Evolutionary conservation across 1,140 invertebrate genomes (phyloP).

Genomic region (Schlechtendalia chinensis): DNA sequence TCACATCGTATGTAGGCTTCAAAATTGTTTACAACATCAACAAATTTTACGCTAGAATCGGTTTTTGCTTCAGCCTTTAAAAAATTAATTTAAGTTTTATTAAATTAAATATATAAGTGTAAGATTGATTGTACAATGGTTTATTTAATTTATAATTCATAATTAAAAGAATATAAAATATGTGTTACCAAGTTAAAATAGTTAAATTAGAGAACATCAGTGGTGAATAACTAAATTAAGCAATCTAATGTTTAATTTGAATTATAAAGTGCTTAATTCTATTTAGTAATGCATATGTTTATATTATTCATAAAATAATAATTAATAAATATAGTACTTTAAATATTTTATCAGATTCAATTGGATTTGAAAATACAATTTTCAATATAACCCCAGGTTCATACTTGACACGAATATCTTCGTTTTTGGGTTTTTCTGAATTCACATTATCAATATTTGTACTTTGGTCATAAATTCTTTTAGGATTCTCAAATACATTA

Average conservation of each 20-base stretch:
- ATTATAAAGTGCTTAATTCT: no score
- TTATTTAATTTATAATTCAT: no score
- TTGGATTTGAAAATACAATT: constrained; percentile 63
- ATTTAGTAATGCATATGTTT: no score
- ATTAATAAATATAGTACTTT: constrained; percentile 59
- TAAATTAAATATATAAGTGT: no score
- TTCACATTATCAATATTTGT: constrained; percentile 40
- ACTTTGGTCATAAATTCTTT: constrained; percentile 49
- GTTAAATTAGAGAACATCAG: no score
- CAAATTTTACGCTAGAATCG: constrained; percentile 26
- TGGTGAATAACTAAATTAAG: no score
- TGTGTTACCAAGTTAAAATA: no score
- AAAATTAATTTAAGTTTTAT: background rate
- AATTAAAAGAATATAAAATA: no score
- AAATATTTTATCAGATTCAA: constrained; percentile 64
- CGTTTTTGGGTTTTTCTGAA: constrained; percentile 40
- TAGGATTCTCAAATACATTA: constrained; percentile 30
- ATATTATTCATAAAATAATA: constrained; percentile 12
- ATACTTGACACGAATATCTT: constrained; percentile 58
- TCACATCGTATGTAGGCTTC: constrained; percentile 64
- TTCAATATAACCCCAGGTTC: constrained; percentile 68
- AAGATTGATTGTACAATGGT: no score
- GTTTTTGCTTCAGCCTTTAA: constrained; percentile 31
- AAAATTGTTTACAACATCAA: constrained; percentile 50
- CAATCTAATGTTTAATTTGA: no score